Percentiles rank a stretch among this genome's conserved stretches.
These are phyloP conservation scores for Scolopax mira DNA, from an alignment of 2,113 vertebrate genomes.

Conservation along the genomic window DNA sequence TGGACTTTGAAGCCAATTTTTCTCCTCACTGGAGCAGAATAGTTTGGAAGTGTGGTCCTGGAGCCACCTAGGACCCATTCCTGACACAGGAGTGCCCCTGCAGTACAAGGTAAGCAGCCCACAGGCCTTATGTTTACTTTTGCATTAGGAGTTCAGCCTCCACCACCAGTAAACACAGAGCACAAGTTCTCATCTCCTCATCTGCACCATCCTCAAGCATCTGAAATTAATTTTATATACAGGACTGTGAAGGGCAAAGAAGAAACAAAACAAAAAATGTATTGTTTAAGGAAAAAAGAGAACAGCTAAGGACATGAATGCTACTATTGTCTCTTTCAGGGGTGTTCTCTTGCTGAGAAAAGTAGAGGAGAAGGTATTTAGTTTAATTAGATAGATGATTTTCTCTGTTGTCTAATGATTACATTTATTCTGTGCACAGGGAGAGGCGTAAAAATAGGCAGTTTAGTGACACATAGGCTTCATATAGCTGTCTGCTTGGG, in stretches of 20 bases:
- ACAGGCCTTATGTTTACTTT: neutral
- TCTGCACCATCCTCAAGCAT: neutral
- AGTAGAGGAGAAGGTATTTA: neutral
- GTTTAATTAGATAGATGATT: neutral
- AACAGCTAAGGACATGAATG: neutral
- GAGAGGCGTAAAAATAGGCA: neutral
- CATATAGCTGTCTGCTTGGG: neutral
- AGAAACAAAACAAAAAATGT: neutral
- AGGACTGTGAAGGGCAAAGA: neutral
- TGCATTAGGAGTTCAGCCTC: neutral
- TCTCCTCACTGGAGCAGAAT: neutral
- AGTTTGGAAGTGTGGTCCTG: neutral
- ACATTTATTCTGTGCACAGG: neutral
- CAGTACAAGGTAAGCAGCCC: neutral
- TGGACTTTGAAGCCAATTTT: neutral
- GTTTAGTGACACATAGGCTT: neutral
- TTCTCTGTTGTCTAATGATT: neutral
- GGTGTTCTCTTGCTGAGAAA: neutral
- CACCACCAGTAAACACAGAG: neutral
- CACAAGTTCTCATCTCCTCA: neutral
- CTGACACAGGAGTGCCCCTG: neutral
- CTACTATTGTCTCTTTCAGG: neutral
- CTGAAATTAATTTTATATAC: neutral
- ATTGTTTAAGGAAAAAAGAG: neutral
- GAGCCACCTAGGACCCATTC: neutral